These are phyloP conservation scores for Adineta ricciae DNA, from an alignment of 2,888 invertebrate genomes.

Conservation along the genomic window DNA sequence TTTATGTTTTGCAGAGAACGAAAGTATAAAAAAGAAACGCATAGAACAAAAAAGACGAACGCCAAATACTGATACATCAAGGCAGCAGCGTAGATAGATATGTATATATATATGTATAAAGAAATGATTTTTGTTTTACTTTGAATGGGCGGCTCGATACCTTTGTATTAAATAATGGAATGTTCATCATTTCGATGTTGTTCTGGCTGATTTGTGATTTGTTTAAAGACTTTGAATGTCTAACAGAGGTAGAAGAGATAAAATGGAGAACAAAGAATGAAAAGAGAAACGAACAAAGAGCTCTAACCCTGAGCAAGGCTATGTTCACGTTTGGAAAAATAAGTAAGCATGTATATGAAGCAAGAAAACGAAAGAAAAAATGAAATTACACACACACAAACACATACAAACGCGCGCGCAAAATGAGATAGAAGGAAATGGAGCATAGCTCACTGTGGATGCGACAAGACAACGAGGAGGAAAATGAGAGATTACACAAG, in stretches of 20 bases:
- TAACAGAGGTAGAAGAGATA: neutral
- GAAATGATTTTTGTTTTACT: neutral
- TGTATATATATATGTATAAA: conserved; percentile 1
- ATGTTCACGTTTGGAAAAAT: conserved; percentile 12
- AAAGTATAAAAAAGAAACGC: conserved; percentile 12
- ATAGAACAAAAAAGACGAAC: conserved; percentile 4
- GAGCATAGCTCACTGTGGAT: neutral
- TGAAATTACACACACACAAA: conserved; percentile 1
- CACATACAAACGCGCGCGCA: neutral
- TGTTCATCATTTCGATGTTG: conserved; percentile 3
- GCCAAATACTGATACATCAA: conserved; percentile 8
- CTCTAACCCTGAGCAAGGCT: conserved; percentile 8
- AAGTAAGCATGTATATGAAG: conserved; percentile 1
- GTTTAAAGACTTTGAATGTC: neutral
- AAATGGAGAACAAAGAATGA: neutral
- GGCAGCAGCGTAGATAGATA: neutral
- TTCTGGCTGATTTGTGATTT: neutral
- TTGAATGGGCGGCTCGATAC: neutral
- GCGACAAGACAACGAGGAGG: neutral
- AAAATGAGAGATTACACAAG: neutral
- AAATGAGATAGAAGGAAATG: neutral
- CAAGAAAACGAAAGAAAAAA: neutral
- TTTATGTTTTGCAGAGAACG: neutral
- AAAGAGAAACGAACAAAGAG: neutral
- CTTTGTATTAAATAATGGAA: neutral